phyloP scores from a whole-genome alignment of 1,140 invertebrate species.

The Helicorthomorpha holstii region DNA sequence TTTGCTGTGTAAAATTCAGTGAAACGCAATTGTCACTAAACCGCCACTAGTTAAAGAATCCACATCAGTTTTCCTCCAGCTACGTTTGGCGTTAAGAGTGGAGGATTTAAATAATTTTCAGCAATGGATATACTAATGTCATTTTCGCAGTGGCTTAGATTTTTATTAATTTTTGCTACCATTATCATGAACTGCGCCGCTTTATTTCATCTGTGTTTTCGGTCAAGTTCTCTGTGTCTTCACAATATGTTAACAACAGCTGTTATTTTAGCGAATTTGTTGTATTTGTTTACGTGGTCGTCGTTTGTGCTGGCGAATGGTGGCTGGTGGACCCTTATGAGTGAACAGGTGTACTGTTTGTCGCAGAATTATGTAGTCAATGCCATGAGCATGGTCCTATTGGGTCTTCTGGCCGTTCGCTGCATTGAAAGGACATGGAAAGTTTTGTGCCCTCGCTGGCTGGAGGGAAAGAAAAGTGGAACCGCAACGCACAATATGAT shows the following conservation, averaged over 20 bases:
- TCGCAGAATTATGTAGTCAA: slow-evolving; percentile 11
- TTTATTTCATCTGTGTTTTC: background rate
- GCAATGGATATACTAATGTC: background rate
- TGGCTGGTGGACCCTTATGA: slow-evolving; percentile 7
- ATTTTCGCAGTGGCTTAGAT: background rate
- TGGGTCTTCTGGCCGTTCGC: slow-evolving; percentile 6
- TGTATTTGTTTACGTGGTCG: slow-evolving; percentile 10
- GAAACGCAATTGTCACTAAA: no score
- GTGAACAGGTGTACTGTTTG: slow-evolving; percentile 9
- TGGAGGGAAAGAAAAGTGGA: no score
- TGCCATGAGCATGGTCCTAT: slow-evolving; percentile 9
- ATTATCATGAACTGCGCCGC: background rate
- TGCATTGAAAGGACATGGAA: background rate
- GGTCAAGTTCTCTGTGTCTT: background rate
- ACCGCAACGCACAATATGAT: background rate
- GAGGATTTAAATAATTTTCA: background rate
- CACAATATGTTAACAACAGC: background rate
- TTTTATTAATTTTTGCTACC: background rate
- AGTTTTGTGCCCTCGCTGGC: background rate
- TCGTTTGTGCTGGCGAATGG: slow-evolving; percentile 10
- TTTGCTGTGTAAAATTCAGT: no score
- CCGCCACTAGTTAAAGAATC: no score
- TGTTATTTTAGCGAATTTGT: slow-evolving; percentile 8
- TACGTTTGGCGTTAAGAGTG: background rate
- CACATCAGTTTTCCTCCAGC: no score